Percentiles rank a stretch among this genome's conserved stretches.
Evolutionary conservation across 2,113 vertebrate species (phyloP).

Genomic region (Sinocyclocheilus rhinocerous): DNA sequence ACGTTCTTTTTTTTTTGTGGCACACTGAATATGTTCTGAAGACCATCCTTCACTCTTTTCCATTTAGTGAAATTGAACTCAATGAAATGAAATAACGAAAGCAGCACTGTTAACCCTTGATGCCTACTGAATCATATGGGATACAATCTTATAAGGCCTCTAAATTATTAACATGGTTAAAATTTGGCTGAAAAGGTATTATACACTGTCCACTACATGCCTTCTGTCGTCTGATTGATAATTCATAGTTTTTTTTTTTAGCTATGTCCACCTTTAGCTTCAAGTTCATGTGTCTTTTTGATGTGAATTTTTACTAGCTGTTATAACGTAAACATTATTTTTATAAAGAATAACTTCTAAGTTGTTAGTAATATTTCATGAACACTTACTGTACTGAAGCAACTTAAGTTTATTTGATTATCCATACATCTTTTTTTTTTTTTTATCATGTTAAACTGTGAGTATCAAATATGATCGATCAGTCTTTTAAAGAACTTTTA

Average conservation of each 20-base stretch:
- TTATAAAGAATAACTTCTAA: not conserved
- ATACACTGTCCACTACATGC: too few species aligned
- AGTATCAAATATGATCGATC: not conserved
- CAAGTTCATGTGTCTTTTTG: too few species aligned
- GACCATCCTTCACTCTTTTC: not conserved
- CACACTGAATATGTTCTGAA: not conserved
- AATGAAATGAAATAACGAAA: not conserved
- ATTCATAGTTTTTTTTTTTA: too few species aligned
- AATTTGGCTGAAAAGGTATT: too few species aligned
- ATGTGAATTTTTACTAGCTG: too few species aligned
- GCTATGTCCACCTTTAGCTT: too few species aligned
- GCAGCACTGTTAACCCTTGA: not conserved
- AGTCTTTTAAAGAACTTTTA: not conserved
- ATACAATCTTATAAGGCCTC: not conserved
- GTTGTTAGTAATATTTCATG: not conserved
- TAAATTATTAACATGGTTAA: not conserved
- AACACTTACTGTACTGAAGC: not conserved
- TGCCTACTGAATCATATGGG: not conserved
- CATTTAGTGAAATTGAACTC: not conserved
- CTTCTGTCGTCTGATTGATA: too few species aligned
- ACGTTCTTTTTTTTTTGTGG: not conserved
- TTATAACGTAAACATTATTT: too few species aligned
- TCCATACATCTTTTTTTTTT: not conserved
- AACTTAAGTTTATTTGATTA: not conserved
- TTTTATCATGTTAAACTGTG: too few species aligned